These are phyloP conservation scores for Copidosoma floridanum DNA, from an alignment of 1,140 invertebrate genomes.

Conservation along the genomic window DNA sequence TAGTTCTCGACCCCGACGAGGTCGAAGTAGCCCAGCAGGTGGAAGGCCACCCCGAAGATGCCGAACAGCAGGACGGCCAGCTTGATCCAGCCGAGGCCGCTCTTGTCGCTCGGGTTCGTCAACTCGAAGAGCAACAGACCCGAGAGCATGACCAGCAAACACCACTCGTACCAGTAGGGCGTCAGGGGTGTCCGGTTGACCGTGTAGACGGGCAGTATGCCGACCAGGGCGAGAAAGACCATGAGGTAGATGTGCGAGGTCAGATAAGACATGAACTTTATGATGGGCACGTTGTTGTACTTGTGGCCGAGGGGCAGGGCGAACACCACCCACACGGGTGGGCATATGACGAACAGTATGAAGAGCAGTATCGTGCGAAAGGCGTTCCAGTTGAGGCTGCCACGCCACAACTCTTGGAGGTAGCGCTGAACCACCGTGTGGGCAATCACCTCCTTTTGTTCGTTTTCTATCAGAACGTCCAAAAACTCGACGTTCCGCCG, in stretches of 20 bases:
- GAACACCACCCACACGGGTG: slow-evolving; percentile 94
- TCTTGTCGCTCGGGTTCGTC: slow-evolving; percentile 94
- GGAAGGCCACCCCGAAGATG: slow-evolving; percentile 87
- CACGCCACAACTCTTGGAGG: slow-evolving; percentile 94
- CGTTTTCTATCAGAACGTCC: slow-evolving; percentile 97
- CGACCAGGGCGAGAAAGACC: slow-evolving; percentile 86
- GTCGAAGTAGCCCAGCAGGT: slow-evolving; percentile 77
- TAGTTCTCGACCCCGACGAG: slow-evolving; percentile 69
- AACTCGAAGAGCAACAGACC: slow-evolving; percentile 94
- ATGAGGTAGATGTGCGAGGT: slow-evolving; percentile 98
- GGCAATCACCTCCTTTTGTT: slow-evolving; percentile 95
- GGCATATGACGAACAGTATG: slow-evolving; percentile 86
- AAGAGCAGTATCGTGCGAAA: slow-evolving; percentile 94
- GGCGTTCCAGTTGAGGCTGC: slow-evolving; percentile 90
- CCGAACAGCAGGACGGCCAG: slow-evolving; percentile 89
- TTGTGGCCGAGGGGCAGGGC: slow-evolving; percentile 93
- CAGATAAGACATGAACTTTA: slow-evolving; percentile 99
- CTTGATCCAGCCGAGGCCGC: slow-evolving; percentile 90
- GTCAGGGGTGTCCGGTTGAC: slow-evolving; percentile 51
- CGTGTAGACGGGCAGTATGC: slow-evolving; percentile 84
- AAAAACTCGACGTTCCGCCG: slow-evolving; percentile 90
- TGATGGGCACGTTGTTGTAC: slow-evolving; percentile 95
- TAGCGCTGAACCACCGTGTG: slow-evolving; percentile 87
- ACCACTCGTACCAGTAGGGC: slow-evolving; percentile 94
- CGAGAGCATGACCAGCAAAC: slow-evolving; percentile 92